These are phyloP conservation scores for Drosophila setifemur DNA, from an alignment of 1,140 invertebrate genomes.

Conservation along the genomic window DNA sequence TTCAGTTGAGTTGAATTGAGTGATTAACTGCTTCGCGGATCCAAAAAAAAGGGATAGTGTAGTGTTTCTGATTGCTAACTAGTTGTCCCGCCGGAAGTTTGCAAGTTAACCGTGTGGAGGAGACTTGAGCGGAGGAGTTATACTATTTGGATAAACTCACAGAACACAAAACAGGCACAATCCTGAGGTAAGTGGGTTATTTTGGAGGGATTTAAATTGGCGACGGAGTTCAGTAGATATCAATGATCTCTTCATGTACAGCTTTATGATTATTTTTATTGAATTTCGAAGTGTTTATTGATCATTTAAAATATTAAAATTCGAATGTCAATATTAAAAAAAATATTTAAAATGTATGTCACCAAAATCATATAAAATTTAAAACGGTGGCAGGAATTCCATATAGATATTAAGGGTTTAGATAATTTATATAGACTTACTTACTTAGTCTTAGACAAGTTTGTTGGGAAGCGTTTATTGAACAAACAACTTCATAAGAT, in stretches of 20 bases:
- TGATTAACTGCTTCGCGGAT: slow-evolving; percentile 34
- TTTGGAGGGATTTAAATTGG: not conserved
- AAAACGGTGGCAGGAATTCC: too few species aligned
- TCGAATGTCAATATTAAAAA: too few species aligned
- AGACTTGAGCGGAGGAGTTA: not conserved
- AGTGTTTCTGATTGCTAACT: slow-evolving; percentile 11
- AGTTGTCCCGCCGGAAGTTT: not conserved
- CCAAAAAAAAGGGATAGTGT: slow-evolving; percentile 9
- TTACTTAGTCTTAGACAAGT: too few species aligned
- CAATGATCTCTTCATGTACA: not conserved
- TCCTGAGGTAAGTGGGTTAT: slow-evolving; percentile 53
- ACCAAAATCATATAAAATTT: too few species aligned
- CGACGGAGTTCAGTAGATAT: not conserved
- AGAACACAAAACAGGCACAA: slow-evolving; percentile 62
- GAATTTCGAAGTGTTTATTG: too few species aligned
- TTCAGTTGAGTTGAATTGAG: slow-evolving; percentile 38
- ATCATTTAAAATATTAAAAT: too few species aligned
- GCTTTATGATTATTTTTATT: not conserved
- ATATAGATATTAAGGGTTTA: too few species aligned
- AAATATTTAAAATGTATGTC: too few species aligned
- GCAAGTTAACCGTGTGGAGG: not conserved
- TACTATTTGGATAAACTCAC: slow-evolving; percentile 55
- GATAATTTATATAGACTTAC: too few species aligned
- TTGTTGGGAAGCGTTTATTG: too few species aligned
- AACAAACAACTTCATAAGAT: too few species aligned